Base-by-base conservation (phyloP, 1,140 invertebrate genomes). In the Bilobella aurantiaca region DNA sequence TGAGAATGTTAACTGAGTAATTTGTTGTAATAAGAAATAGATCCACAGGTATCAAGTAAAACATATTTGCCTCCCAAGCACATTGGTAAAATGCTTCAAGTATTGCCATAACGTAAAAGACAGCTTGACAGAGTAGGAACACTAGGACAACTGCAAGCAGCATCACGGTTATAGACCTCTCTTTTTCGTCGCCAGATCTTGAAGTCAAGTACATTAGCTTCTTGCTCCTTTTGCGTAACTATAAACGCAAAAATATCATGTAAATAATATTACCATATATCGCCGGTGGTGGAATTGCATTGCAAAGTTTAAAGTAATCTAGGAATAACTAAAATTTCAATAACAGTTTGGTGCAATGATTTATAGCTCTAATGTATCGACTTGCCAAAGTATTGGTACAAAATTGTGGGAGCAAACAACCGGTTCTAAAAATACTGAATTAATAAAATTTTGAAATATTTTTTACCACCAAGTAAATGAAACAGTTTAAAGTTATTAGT, bases 101-200 rank as follows among this genome's bases (percentile, higher is more conserved):
- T 3, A 58, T 5, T 58, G 57, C 57, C 57, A 58, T 58, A 8
- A 29, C 30, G 28, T 58, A 58, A 58, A 58, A 58, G 2, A 58
- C 57, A 29, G 57, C 27, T 58, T 58, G 23, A 58, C 57, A 58
- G 12, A 58, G 14, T 16, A 58, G 16, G 28, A 58, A 58, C 30
- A 58, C 57, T 8, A 27, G 16, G 3, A 58, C 57, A 21, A 58
- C 57, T 3, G 57, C 57, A 12, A 29, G 2, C 14, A 58, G 28
- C 57, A 58, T 58, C 2, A 29, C 28, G 16, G 57, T 58, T 8
- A 58, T 58, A 3, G 57, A 58, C 5, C 21, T 3, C 14, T 58
- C 57, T 27, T 58, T 5, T 27, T 56, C 21, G 12, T 56, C 49
- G 3, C 49, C 5, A 23, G 49, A 56, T 23, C 23, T 23, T 23